Evolutionary conservation across 2,797 vertebrate species (phyloP), one percentile per base, ranked within the genome.

Genomic region (Hoplostethus mediterraneus): DNA sequence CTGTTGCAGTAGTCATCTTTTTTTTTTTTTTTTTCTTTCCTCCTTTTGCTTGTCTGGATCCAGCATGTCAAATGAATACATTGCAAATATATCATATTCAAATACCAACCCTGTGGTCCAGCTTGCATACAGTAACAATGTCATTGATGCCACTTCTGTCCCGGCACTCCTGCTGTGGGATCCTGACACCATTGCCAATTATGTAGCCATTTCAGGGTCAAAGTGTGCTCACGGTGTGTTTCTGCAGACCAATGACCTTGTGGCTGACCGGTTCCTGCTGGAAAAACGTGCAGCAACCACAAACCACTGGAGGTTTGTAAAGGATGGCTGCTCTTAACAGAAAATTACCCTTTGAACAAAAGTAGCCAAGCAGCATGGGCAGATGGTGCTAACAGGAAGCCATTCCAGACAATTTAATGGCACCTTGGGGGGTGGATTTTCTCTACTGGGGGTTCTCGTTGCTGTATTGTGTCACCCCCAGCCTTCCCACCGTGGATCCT

Each of bases 361-460:
- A 86, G 57, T 56, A 68, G 67, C 61, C n/a, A 42, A 13, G 63
- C 79, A 63, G 63, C 59, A 59, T 42, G 52, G 55, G 61, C 66
- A 60, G 68, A 80, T 52, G 73, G 64, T 63, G 63, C 67, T 76
- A 83, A 83, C 71, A 69, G 63, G 57, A 55, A 87, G 77, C 60
- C 69, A 91, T 91, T 91, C 71, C 70, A 83, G 58, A 70, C 84
- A 60, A 89, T 92, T 91, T 89, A 87, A 90, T 73, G 28, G 62
- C 44, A 67, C 60, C 73, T 72, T 44, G 54, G 58, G 57, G 81
- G 61, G 63, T 49, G 49, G 10, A 7, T 42, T 45, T 51, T 63
- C 63, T 61, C 44, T 55, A 63, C 4, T 79, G 59, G 55, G 38
- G 45, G 53, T 40, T 58, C 25, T 53, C 40, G 52, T 58, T 51